Base-by-base conservation (phyloP, 1,140 invertebrate genomes). In the Drosophila varians region DNA sequence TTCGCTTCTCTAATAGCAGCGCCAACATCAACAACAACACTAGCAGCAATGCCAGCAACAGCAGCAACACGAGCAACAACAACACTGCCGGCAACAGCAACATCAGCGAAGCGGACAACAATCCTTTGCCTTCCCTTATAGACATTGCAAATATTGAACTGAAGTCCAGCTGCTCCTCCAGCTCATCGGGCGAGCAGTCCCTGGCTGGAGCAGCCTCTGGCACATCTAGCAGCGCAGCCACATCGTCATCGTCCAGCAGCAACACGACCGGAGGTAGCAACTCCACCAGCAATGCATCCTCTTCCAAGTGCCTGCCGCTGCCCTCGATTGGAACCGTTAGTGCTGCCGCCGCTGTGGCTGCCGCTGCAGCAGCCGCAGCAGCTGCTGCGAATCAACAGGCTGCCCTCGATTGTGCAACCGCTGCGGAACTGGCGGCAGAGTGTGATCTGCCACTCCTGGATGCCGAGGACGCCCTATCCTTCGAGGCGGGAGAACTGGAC, bases 161-260 rank as follows among this genome's bases (percentile, higher is more conserved):
- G 90, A 74, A 91, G 91, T 54, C 82, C 86, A 78, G 82, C 77
- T 80, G 91, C 45, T 86, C 77, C 74, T 65, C 90, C 68, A 70
- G 94, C 92, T 73, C 92, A 92, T 68, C 92, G 92, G 71, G 64
- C 16, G 64, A 53, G 14, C 64, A 42, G 25, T 4, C 12, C 26
- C 7, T 26, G 38, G 0, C 47, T 25, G 53, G 45, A 18, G 26
- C 19, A 54, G 51, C 51, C 25, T 8, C 38, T 3, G 38, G 40
- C 11, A 18, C 72, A n/a, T 28, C 64, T 3, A 16, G 25, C 62
- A n/a, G 45, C 28, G 4, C 36, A 4, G 36, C 25, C 47, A 36
- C 45, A 62, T 16, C 52, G 23, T 48, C 45, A 26, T 36, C 64
- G 6, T 53, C 77, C 55, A 58, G 21, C 28, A 55, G 34, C 57